A percentile compares a stretch with the other conserved stretches of the same genome.
Conservation (phyloP, 2,888 invertebrate species). For the Lithodes maja region DNA sequence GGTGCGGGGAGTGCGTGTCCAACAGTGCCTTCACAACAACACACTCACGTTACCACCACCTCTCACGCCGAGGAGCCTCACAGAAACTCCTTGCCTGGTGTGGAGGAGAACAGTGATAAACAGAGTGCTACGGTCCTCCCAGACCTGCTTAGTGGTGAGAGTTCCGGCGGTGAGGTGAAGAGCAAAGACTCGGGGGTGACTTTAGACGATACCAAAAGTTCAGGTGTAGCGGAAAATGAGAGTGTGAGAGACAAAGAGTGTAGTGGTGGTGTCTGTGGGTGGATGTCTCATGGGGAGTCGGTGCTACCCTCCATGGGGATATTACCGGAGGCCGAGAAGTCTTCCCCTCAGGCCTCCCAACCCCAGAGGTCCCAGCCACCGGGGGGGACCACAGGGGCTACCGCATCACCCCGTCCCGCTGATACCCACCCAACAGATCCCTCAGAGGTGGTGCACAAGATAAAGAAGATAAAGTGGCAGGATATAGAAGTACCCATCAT, state of each 20-base stretch:
- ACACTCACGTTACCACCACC: constrained; percentile 29
- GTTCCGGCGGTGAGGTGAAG: constrained; percentile 18
- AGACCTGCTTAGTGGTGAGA: constrained; percentile 30
- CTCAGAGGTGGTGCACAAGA: constrained; percentile 74
- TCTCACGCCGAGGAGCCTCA: constrained; percentile 30
- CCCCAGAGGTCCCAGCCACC: constrained; percentile 13
- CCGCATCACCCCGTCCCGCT: constrained; percentile 23
- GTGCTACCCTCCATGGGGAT: constrained; percentile 58
- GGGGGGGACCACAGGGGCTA: too few species aligned
- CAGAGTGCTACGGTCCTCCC: constrained; percentile 35
- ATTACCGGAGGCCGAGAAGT: constrained; percentile 44
- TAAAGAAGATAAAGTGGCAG: constrained; percentile 77
- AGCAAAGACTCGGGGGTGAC: constrained; percentile 25
- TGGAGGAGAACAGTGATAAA: constrained; percentile 36
- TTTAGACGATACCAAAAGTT: too few species aligned
- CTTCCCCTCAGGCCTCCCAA: constrained; percentile 24
- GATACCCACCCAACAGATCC: constrained; percentile 50
- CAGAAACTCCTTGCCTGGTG: constrained; percentile 47
- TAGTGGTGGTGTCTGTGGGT: constrained; percentile 40
- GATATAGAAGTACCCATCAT: constrained; percentile 76
- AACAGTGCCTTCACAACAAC: constrained; percentile 48
- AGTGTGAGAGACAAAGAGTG: constrained; percentile 17
- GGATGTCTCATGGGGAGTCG: constrained; percentile 40
- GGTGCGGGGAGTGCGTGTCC: constrained; percentile 30
- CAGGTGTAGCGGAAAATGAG: constrained; percentile 21